Conservation (phyloP, 2,113 vertebrate genomes). For the Trogon melanurus region DNA sequence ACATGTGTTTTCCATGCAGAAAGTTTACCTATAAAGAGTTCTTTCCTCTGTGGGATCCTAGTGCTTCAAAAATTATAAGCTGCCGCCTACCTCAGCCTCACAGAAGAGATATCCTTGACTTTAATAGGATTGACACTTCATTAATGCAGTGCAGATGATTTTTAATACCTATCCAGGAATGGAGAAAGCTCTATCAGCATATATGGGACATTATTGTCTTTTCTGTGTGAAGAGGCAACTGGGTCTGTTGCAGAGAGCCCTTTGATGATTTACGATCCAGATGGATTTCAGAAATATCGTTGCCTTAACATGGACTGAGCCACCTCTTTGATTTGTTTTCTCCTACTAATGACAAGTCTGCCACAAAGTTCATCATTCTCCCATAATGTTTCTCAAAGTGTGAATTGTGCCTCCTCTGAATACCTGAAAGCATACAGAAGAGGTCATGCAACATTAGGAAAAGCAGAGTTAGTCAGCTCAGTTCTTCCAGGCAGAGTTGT, state of each 20-base stretch:
- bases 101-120: neutral
- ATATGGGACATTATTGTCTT: neutral
- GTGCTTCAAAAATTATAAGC: neutral
- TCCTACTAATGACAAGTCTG: neutral
- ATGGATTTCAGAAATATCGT: neutral
- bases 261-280: conserved; percentile 13
- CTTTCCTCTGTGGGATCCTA: neutral
- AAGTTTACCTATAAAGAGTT: neutral
- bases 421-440: neutral
- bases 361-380: neutral
- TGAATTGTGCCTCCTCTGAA: neutral
- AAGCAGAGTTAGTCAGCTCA: conserved; percentile 31
- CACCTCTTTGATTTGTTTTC: neutral
- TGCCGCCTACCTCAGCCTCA: neutral
- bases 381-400: neutral
- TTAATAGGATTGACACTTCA: neutral
- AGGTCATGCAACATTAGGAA: conserved; percentile 1
- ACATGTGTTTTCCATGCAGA: neutral
- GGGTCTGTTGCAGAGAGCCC: neutral
- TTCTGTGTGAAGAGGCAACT: neutral
- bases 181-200: neutral
- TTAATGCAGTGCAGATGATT: neutral
- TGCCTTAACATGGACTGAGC: neutral
- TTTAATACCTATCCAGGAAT: neutral
- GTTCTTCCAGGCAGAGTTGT: neutral